These are phyloP conservation scores for Brenthis daphne DNA, from an alignment of 2,888 invertebrate genomes.

Conservation along the genomic window DNA sequence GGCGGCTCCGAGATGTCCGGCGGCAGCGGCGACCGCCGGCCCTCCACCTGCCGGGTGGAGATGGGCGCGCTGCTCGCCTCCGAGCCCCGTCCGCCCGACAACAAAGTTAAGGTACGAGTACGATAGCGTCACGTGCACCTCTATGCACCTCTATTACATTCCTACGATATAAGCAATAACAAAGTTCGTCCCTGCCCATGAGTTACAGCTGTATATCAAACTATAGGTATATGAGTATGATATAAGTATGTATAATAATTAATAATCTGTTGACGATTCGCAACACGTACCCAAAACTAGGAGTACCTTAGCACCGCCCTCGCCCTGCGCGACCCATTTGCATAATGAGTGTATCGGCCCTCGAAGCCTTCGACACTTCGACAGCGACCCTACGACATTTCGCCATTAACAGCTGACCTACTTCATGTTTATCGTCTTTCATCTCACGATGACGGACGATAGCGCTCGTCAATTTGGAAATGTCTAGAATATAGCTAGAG, in stretches of 20 bases:
- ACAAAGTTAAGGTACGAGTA: slow-evolving; percentile 89
- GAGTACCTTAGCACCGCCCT: background rate
- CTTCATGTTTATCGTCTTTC: slow-evolving; percentile 53
- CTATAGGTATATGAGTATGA: too few species aligned
- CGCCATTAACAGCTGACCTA: slow-evolving; percentile 54
- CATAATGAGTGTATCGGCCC: slow-evolving; percentile 60
- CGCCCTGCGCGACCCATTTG: slow-evolving; percentile 59
- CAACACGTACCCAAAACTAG: background rate
- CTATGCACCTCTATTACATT: slow-evolving; percentile 1
- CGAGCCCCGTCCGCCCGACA: slow-evolving; percentile 86
- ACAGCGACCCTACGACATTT: slow-evolving; percentile 38
- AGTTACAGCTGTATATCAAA: too few species aligned
- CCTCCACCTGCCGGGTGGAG: slow-evolving; percentile 81
- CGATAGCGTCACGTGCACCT: slow-evolving; percentile 45
- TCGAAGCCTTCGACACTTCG: slow-evolving; percentile 44
- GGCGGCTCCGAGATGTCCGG: slow-evolving; percentile 72
- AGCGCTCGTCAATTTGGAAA: slow-evolving; percentile 34
- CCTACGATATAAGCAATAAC: too few species aligned
- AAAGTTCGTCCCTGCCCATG: too few species aligned
- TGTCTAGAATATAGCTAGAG: slow-evolving; percentile 8
- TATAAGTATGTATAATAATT: too few species aligned
- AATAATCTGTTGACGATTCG: background rate
- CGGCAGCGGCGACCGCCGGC: slow-evolving; percentile 65
- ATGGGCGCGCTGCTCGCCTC: slow-evolving; percentile 84
- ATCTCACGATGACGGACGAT: slow-evolving; percentile 43